Evolutionary conservation across 1,140 invertebrate genomes (phyloP).

Genomic region (Diorhabda elongata): DNA sequence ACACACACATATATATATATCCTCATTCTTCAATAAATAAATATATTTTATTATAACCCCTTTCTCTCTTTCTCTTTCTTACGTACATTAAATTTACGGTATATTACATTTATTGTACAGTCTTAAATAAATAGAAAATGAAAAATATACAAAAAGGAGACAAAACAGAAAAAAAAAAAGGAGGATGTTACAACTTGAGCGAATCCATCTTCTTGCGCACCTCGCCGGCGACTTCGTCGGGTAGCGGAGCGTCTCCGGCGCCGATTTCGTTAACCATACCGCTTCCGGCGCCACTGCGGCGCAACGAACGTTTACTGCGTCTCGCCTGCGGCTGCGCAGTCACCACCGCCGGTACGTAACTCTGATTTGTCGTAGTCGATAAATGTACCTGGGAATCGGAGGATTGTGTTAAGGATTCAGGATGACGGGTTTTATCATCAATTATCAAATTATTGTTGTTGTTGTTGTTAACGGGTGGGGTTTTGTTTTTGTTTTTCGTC

Average conservation of each 20-base stretch:
- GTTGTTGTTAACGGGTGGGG: not conserved
- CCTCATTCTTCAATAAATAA: conserved; percentile 18
- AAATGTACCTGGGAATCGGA: conserved; percentile 17
- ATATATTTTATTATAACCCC: conserved; percentile 16
- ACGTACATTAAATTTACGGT: conserved; percentile 19
- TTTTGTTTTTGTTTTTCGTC: conserved; percentile 1
- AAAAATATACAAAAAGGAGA: conserved; percentile 3
- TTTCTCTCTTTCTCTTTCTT: conserved; percentile 1
- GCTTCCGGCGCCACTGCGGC: conserved; percentile 3
- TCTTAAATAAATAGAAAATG: conserved; percentile 21
- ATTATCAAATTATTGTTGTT: not conserved
- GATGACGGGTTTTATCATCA: not conserved
- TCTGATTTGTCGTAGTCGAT: conserved; percentile 7
- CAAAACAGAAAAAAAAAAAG: not conserved
- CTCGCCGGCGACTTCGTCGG: conserved; percentile 28
- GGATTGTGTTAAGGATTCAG: conserved; percentile 4
- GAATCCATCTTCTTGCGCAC: conserved; percentile 19
- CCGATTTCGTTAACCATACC: conserved; percentile 37
- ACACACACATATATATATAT: not conserved
- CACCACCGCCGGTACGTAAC: conserved; percentile 15
- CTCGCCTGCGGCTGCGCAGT: conserved; percentile 19
- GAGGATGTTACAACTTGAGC: conserved; percentile 15
- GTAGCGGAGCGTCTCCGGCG: conserved; percentile 41
- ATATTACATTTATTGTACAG: conserved; percentile 19
- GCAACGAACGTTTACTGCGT: conserved; percentile 19